Evolutionary conservation across 1,140 invertebrate species (phyloP), one percentile per base, ranked within the genome.

Genomic region (Dinoponera quadriceps): DNA sequence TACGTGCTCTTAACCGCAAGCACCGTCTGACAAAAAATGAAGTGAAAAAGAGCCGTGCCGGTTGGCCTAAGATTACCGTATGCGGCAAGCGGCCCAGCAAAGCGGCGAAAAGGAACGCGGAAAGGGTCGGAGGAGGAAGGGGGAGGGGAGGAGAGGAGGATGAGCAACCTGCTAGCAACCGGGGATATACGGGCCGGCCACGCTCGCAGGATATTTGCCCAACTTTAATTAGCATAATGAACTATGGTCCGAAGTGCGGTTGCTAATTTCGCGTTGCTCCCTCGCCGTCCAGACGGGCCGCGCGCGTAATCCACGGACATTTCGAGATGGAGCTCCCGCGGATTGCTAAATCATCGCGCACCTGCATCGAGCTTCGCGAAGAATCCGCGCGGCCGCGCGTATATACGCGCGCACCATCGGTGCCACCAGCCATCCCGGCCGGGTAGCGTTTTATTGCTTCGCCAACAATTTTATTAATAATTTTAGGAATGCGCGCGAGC

Each of bases 221-320:
- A 84, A 88, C 87, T 86, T 89, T 88, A 89, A 89, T 89, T 89
- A 89, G 68, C 77, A 88, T 89, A 89, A 89, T 89, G 87, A 89
- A 86, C 87, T 84, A 88, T 85, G 73, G 72, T 83, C 83, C 77
- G 33, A 74, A 88, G 78, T 88, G 81, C 80, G 80, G 81, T 89
- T 82, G 63, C 86, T 75, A 89, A 84, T 89, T 86, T 65, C 63
- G 48, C 73, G 25, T 13, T 59, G 4, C 44, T 27, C 29, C 22
- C 51, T 65, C 51, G 20, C 29, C 59, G 33, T 60, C 48, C 44
- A 63, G 29, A 55, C 33, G 49, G 14, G 18, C n/a, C n/a, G 66
- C 13, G n/a, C 33, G 44, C 44, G 66, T 68, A 77, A 73, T 82
- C 72, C 59, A 29, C 65, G 51, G 27, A 44, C 38, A 63, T 74